Base-by-base conservation (phyloP, 2,113 vertebrate species). In the Ursus arctos region DNA sequence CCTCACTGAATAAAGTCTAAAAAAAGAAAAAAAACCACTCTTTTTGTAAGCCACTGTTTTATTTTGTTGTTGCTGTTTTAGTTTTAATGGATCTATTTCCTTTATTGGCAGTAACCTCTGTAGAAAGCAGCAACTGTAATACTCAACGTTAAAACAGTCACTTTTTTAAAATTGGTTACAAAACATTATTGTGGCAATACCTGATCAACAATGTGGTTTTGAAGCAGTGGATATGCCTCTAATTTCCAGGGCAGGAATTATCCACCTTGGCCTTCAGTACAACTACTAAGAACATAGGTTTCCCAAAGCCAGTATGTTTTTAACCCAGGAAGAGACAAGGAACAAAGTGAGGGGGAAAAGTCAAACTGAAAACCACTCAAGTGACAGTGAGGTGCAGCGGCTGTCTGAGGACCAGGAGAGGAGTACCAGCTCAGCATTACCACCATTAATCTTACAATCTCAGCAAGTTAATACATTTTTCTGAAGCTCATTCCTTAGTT, bases 61-160 rank as follows among this genome's bases (percentile, higher is more conserved):
- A 15, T 74, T 74, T 19, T 65, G 63, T 74, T 24, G 36, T 49
- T 76, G 26, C 47, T 47, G 7, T 76, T 77, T 77, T 67, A 88
- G 40, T 96, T 98, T 92, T 96, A 98, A 97, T 98, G 97, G 99
- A 98, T 98, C 98, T 77, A 99, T 90, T 98, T 99, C 95, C 98
- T 99, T 99, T 99, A 99, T 99, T 99, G 99, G 99, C 99, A 99
- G 98, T 98, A 97, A 98, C 98, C 97, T 98, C 96, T 98, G 99
- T 99, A 99, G 99, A 99, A 99, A 99, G 99, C 99, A 99, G 99
- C 99, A 99, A 99, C 99, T 99, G 99, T 99, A 99, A 99, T 99
- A 98, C 98, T 99, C 97, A 99, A 99, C 92, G 98, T 99, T 99
- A 99, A 99, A 99, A 99, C 99, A 99, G 7, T 26, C 26, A 77